phyloP scores from a whole-genome alignment of 2,888 invertebrate species.

The Ochropacha duplaris region DNA sequence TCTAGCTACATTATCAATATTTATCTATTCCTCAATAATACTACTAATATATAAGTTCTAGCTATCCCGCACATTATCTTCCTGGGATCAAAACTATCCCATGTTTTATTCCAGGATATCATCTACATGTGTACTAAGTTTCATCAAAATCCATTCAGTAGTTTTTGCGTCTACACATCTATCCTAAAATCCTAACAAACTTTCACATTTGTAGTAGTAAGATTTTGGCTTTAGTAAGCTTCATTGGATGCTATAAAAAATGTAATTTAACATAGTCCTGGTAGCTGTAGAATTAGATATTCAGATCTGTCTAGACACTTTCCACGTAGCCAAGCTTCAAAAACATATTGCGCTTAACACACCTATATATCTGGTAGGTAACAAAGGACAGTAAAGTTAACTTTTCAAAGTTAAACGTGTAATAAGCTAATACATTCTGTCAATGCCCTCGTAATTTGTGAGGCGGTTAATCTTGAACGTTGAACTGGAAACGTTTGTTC shows the following conservation, averaged over 20 bases:
- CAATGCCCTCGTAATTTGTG: not conserved
- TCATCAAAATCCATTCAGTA: no score
- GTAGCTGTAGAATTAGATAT: constrained; percentile 12
- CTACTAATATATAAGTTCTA: no score
- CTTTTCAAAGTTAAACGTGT: constrained; percentile 3
- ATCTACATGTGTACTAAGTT: no score
- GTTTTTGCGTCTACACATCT: no score
- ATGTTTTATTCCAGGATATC: no score
- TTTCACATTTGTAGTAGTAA: no score
- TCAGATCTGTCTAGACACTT: constrained; percentile 6
- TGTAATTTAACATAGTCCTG: not conserved
- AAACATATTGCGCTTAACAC: not conserved
- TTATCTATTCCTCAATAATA: no score
- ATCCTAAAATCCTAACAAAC: no score
- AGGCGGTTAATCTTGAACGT: not conserved
- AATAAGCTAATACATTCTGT: not conserved
- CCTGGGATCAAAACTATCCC: no score
- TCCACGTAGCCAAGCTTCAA: constrained; percentile 11
- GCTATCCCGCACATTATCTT: no score
- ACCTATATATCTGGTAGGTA: constrained; percentile 7
- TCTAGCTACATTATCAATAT: not conserved
- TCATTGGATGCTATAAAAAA: not conserved
- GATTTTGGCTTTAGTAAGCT: not conserved
- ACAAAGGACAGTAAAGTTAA: constrained; percentile 6
- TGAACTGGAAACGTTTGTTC: not conserved